Evolutionary conservation across 2,888 invertebrate genomes (phyloP), one percentile per base, ranked within the genome.

Genomic region (Meghimatium bilineatum): DNA sequence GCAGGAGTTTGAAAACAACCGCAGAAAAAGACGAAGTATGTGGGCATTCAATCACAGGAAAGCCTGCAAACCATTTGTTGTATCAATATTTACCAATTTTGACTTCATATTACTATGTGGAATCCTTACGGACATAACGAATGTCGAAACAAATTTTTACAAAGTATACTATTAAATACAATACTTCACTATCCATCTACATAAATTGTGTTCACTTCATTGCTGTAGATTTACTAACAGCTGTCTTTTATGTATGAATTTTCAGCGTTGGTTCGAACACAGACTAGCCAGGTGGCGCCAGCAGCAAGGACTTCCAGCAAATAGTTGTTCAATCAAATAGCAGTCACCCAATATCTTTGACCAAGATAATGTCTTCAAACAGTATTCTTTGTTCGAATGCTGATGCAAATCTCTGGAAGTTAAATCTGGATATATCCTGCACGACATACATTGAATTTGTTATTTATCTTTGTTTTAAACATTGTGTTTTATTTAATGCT

Each of bases 271-370:
- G 93, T 93, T 92, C 82, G 89, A 90, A 71, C 92, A 93, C 85
- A 88, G 93, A 72, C 86, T 93, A 34, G 93, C 93, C 8, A 90
- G 92, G 36, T 93, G 93, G 93, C 87, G 93, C 60, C 91, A 91
- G 85, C 90, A 91, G 75, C 93, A 93, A 87, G 93, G 93, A 71
- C 87, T 93, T 17, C 92, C 92, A 34, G 91, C 91, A 52, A 91
- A 91, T 85, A 90, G 90, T 69, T 88, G 89, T 23, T 90, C 88
- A 29, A 90, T 91, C 69, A 89, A 87, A 78, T 90, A 90, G 71
- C 90, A 49, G 29, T 49, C n/a, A 1, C 10, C 17, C 69, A 10
- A 34, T 0, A 26, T 63, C 60, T 63, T 10, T 63, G 26, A 8
- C 1, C 6, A n/a, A 12, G 12, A 26, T 23, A 1, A n/a, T 63